Evolutionary conservation across 2,888 invertebrate species (phyloP).

Genomic region (Zootermopsis nevadensis): DNA sequence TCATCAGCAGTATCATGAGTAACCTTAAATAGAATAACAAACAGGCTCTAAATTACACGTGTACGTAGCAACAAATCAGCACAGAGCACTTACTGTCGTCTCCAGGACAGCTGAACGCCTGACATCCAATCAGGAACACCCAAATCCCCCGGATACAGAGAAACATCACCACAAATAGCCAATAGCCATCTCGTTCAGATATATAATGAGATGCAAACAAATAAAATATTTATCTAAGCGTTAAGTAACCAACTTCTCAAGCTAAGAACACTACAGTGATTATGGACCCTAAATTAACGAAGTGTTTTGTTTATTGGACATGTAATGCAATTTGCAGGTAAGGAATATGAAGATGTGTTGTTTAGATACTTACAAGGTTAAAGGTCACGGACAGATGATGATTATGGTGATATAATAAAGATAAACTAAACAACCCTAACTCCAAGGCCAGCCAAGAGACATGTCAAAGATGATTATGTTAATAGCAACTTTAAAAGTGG

Average conservation of each 20-base stretch:
- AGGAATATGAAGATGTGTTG: too few species aligned
- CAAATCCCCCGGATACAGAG: not conserved
- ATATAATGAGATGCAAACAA: conserved; percentile 13
- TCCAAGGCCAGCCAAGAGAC: too few species aligned
- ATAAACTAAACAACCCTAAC: too few species aligned
- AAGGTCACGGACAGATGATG: too few species aligned
- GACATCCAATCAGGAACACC: not conserved
- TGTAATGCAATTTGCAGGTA: too few species aligned
- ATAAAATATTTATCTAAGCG: not conserved
- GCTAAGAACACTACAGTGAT: not conserved
- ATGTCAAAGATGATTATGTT: too few species aligned
- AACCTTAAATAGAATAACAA: not conserved
- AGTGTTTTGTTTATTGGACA: not conserved
- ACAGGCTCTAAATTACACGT: not conserved
- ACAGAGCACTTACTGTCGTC: not conserved
- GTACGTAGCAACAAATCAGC: not conserved
- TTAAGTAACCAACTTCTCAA: not conserved
- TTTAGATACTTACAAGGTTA: too few species aligned
- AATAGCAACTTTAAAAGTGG: too few species aligned
- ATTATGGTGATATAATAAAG: too few species aligned
- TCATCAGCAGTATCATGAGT: not conserved
- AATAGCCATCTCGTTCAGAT: not conserved
- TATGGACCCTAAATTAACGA: not conserved
- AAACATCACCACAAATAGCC: not conserved
- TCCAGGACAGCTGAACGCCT: too few species aligned